Conservation (phyloP, 2,888 invertebrate species). For the Drosophila stalkeri region DNA sequence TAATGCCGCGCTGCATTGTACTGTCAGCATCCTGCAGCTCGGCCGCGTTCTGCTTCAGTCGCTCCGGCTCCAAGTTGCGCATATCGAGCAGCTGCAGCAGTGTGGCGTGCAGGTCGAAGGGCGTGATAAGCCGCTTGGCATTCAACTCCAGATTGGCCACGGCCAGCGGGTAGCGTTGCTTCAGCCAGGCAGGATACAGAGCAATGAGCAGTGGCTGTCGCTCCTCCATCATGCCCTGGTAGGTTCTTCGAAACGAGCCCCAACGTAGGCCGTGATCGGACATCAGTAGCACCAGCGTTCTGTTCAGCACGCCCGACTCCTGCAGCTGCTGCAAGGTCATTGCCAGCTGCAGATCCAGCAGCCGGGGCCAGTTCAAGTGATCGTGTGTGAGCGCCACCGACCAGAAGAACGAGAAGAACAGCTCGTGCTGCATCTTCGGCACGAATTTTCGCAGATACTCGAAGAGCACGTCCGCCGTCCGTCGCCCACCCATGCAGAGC, state of each 20-base stretch:
- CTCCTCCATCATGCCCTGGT: slow-evolving; percentile 95
- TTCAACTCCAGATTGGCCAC: slow-evolving; percentile 89
- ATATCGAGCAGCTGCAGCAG: slow-evolving; percentile 89
- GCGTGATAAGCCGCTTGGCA: slow-evolving; percentile 90
- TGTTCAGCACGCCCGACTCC: slow-evolving; percentile 87
- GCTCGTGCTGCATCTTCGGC: slow-evolving; percentile 86
- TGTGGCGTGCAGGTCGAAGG: slow-evolving; percentile 94
- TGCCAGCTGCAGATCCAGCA: slow-evolving; percentile 88
- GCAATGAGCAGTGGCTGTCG: slow-evolving; percentile 93
- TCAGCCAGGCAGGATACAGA: slow-evolving; percentile 90
- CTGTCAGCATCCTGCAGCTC: slow-evolving; percentile 79
- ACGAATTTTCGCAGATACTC: slow-evolving; percentile 90
- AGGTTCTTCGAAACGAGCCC: slow-evolving; percentile 92
- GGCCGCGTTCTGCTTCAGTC: slow-evolving; percentile 77
- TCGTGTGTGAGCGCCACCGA: slow-evolving; percentile 94
- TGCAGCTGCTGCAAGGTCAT: slow-evolving; percentile 84
- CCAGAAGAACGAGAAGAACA: slow-evolving; percentile 94
- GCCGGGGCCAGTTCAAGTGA: slow-evolving; percentile 91
- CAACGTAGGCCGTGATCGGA: slow-evolving; percentile 97
- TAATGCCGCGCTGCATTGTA: slow-evolving; percentile 88
- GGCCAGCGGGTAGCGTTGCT: slow-evolving; percentile 87
- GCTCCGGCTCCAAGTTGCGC: slow-evolving; percentile 85
- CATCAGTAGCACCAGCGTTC: slow-evolving; percentile 87
- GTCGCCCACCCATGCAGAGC: slow-evolving; percentile 83
- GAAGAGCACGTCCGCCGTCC: slow-evolving; percentile 90